Evolutionary conservation across 2,888 invertebrate genomes (phyloP).

Genomic region (Morpho deidamia): DNA sequence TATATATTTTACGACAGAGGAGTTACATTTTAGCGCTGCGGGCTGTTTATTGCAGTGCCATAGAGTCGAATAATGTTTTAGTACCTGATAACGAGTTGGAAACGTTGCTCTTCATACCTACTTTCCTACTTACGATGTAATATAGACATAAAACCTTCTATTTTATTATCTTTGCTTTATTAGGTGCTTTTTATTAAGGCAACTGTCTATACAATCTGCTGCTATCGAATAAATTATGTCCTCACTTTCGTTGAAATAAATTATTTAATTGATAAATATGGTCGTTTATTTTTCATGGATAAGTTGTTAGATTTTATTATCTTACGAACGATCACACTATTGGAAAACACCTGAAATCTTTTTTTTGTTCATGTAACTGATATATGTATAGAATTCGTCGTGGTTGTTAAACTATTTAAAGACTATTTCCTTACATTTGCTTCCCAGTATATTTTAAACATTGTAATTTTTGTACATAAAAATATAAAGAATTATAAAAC

Average conservation of each 20-base stretch:
- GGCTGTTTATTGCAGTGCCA: conserved; percentile 68
- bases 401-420: no score
- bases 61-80: conserved; percentile 68
- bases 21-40: conserved; percentile 77
- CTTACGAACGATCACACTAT: not conserved
- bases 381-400: no score
- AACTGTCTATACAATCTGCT: conserved; percentile 4
- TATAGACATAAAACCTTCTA: conserved; percentile 21
- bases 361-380: no score
- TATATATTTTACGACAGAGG: conserved; percentile 63
- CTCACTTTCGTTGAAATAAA: not conserved
- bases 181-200: conserved; percentile 13
- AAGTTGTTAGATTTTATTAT: no score
- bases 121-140: conserved; percentile 17
- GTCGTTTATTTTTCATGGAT: no score
- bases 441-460: no score
- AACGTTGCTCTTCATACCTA: conserved; percentile 41
- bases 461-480: no score
- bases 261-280: not conserved
- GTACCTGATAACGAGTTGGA: conserved; percentile 65
- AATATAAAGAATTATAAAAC: no score
- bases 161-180: conserved; percentile 18
- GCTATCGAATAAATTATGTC: not conserved
- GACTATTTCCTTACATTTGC: no score
- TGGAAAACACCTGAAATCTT: no score